phyloP scores from a whole-genome alignment of 2,797 vertebrate species.

The Chromis chromis region DNA sequence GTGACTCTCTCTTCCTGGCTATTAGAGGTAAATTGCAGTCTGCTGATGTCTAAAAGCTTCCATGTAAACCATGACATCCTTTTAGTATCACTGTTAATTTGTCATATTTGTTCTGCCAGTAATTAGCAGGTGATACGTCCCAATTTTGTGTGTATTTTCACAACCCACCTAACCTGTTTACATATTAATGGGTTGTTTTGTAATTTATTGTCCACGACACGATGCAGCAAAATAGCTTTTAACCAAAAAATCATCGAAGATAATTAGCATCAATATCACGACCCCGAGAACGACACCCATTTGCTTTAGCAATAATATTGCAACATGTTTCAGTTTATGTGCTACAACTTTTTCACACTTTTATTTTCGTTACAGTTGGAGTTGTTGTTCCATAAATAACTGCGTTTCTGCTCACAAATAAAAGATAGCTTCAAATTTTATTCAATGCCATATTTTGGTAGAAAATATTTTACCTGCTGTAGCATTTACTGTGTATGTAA shows the following conservation, averaged over 20 bases:
- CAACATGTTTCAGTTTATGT: constrained; percentile 21
- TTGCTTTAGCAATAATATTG: constrained; percentile 37
- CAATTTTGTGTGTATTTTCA: constrained; percentile 55
- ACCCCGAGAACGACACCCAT: constrained; percentile 47
- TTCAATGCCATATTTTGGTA: neutral
- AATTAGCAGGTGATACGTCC: constrained; percentile 74
- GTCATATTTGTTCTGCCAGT: constrained; percentile 70
- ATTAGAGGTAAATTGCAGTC: constrained; percentile 64
- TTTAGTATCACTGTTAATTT: constrained; percentile 74
- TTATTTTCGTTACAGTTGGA: constrained; percentile 8
- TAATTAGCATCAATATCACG: constrained; percentile 66
- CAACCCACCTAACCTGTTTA: constrained; percentile 63
- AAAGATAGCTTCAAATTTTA: neutral
- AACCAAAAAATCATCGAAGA: constrained; percentile 46
- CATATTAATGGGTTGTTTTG: constrained; percentile 59
- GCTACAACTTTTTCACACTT: constrained; percentile 41
- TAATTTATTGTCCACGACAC: constrained; percentile 53
- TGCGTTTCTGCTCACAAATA: neutral
- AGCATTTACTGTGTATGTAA: neutral
- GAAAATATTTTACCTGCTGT: neutral
- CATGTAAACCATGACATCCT: constrained; percentile 63
- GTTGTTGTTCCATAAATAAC: constrained; percentile 12
- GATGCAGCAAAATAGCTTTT: constrained; percentile 61
- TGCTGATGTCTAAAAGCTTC: constrained; percentile 62
- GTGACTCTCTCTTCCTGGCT: constrained; percentile 67